Conservation (phyloP, 2,888 invertebrate species). For the Yponomeuta plumbellus region DNA sequence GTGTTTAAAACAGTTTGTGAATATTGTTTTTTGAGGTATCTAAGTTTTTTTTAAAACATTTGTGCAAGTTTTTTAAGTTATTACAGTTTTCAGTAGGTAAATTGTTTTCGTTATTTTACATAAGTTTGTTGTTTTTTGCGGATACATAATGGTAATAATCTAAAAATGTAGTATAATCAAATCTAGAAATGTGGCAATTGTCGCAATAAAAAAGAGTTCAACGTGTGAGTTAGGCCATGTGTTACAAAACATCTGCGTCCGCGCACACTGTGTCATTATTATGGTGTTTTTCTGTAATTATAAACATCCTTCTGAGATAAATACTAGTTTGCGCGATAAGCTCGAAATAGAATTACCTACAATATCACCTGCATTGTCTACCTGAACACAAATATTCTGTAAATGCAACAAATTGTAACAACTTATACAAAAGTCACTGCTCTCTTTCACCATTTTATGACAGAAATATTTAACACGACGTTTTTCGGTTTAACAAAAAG, state of each 20-base stretch:
- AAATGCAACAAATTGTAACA: background rate
- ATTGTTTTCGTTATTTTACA: no score
- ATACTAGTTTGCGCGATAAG: background rate
- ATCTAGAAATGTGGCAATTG: background rate
- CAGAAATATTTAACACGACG: no score
- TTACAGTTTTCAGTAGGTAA: no score
- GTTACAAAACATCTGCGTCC: background rate
- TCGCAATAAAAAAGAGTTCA: background rate
- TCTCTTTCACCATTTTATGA: no score
- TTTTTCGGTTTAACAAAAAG: no score
- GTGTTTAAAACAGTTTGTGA: background rate
- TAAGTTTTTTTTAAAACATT: background rate
- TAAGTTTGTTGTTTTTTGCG: no score
- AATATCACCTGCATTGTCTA: background rate
- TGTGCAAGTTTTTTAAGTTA: background rate
- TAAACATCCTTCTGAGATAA: constrained; percentile 16
- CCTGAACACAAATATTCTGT: background rate
- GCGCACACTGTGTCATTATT: background rate
- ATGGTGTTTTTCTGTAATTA: constrained; percentile 15
- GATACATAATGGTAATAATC: no score
- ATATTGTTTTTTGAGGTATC: background rate
- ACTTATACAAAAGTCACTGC: no score
- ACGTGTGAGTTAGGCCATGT: background rate
- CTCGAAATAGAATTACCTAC: background rate
- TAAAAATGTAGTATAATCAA: no score